These are phyloP conservation scores for Malaclemys terrapin DNA, from an alignment of 2,113 vertebrate species.

Conservation along the genomic window DNA sequence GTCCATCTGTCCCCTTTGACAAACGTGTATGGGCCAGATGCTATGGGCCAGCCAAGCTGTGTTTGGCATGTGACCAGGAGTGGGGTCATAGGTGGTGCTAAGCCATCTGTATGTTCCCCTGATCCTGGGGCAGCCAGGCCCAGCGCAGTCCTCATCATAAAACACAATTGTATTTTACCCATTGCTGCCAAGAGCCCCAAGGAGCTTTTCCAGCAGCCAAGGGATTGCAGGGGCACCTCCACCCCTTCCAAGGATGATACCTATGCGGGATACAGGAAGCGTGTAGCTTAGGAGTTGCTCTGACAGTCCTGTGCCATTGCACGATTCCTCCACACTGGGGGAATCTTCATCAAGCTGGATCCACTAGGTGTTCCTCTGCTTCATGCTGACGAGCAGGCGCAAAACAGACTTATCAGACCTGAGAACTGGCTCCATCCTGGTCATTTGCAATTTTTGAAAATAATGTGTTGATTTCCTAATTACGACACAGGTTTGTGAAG, in stretches of 20 bases:
- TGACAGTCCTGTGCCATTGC: not conserved
- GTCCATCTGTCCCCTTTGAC: not conserved
- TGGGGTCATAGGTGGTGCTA: fast-evolving
- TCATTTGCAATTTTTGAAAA: not conserved
- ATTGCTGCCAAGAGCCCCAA: fast-evolving
- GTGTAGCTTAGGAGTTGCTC: not conserved
- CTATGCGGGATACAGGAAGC: not conserved
- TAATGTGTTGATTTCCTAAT: not conserved
- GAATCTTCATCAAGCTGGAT: not conserved
- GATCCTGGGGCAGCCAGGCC: not conserved
- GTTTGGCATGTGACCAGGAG: not conserved
- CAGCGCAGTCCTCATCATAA: not conserved
- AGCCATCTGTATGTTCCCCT: not conserved
- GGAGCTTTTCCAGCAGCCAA: not conserved
- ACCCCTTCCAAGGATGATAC: not conserved
- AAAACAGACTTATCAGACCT: not conserved
- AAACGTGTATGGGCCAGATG: not conserved
- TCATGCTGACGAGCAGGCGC: not conserved
- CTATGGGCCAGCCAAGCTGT: not conserved
- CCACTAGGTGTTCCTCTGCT: not conserved
- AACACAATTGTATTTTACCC: not conserved
- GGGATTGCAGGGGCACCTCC: not conserved
- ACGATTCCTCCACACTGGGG: not conserved
- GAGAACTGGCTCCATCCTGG: not conserved
- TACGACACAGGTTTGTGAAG: not conserved